Percentiles rank a stretch among this genome's conserved stretches.
Evolutionary conservation across 2,888 invertebrate species (phyloP).

Genomic region (Andrena marginata): DNA sequence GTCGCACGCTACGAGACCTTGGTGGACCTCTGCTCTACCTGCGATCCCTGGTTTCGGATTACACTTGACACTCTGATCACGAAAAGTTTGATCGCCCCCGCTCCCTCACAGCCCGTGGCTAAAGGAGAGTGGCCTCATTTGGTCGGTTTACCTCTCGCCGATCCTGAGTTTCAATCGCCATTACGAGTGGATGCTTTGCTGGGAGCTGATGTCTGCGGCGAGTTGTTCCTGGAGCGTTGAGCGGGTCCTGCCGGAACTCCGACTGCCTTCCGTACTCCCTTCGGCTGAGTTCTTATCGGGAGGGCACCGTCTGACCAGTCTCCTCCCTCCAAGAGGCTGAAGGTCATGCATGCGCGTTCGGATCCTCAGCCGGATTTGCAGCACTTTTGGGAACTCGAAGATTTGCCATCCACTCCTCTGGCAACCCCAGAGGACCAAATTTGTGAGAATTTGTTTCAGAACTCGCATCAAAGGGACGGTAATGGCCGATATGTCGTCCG

Average conservation of each 20-base stretch:
- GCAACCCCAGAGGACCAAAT: not conserved
- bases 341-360: not conserved
- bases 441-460: not conserved
- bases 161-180: not conserved
- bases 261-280: not conserved
- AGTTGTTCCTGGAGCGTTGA: not conserved
- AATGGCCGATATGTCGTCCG: not conserved
- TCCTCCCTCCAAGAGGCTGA: not conserved
- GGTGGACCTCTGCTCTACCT: not conserved
- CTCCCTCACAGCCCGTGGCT: not conserved
- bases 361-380: not conserved
- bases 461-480: not conserved
- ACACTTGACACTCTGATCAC: not conserved
- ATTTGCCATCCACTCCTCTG: not conserved
- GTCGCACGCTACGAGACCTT: not conserved
- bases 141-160: not conserved
- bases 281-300: not conserved
- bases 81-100: not conserved
- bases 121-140: not conserved
- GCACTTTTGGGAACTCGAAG: not conserved
- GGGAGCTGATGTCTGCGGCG: not conserved
- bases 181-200: not conserved
- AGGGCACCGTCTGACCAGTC: not conserved
- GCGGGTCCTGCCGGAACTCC: not conserved
- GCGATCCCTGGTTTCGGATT: not conserved